Evolutionary conservation across 2,888 invertebrate species (phyloP).

Genomic region (Arge pagana): DNA sequence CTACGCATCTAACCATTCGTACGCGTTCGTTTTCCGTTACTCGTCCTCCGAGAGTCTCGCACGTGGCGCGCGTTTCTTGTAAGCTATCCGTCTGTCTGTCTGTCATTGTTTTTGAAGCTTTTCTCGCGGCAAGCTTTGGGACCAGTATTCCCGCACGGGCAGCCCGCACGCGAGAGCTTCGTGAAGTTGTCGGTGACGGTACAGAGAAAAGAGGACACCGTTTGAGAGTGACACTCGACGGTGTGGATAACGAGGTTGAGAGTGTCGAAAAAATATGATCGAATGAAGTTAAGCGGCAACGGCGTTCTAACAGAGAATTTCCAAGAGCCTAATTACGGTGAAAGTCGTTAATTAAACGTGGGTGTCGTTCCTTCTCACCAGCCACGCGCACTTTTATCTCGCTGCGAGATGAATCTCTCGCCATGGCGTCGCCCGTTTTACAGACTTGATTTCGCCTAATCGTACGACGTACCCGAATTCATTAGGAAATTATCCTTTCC

Average conservation of each 20-base stretch:
- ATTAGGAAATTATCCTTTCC: too few species aligned
- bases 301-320: too few species aligned
- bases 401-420: neutral
- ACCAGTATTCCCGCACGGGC: neutral
- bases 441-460: too few species aligned
- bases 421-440: neutral
- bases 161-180: neutral
- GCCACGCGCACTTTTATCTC: neutral
- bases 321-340: constrained; percentile 40
- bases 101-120: constrained; percentile 15
- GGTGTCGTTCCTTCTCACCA: constrained; percentile 12
- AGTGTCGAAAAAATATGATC: constrained; percentile 10
- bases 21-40: too few species aligned
- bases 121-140: neutral
- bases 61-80: constrained; percentile 12
- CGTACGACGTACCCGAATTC: too few species aligned
- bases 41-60: too few species aligned
- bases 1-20: too few species aligned
- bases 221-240: too few species aligned
- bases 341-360: constrained; percentile 39
- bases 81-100: constrained; percentile 20
- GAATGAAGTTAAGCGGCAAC: neutral
- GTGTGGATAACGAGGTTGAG: constrained; percentile 10
- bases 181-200: constrained; percentile 18
- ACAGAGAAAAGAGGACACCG: constrained; percentile 3